These are phyloP conservation scores for Pachymerium ferrugineum DNA, from an alignment of 2,888 invertebrate genomes.

Conservation along the genomic window DNA sequence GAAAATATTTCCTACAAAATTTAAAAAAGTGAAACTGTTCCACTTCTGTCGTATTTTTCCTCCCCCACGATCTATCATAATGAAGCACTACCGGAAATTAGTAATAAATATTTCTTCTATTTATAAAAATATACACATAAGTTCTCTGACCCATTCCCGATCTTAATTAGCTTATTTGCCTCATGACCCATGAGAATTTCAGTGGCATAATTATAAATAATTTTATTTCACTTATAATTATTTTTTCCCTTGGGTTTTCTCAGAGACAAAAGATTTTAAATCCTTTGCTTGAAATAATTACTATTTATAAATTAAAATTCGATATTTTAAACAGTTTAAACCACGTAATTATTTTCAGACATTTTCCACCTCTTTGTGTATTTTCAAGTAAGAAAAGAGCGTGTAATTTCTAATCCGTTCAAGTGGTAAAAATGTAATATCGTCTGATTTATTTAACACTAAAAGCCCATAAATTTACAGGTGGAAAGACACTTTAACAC, in stretches of 20 bases:
- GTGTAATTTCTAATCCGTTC: not conserved
- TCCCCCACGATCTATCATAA: not conserved
- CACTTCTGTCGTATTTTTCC: not conserved
- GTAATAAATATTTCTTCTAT: not conserved
- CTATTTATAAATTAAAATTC: not conserved
- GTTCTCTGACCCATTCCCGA: slow-evolving; percentile 17
- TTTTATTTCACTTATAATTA: slow-evolving; percentile 20
- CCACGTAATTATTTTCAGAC: too few species aligned
- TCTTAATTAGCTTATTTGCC: slow-evolving; percentile 11
- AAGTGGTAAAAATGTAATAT: not conserved
- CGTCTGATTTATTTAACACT: too few species aligned
- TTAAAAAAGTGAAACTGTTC: slow-evolving; percentile 4
- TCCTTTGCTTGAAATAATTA: slow-evolving; percentile 2
- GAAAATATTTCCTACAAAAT: too few species aligned
- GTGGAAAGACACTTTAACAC: too few species aligned
- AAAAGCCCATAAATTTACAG: too few species aligned
- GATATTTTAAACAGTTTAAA: too few species aligned
- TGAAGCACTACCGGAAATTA: not conserved
- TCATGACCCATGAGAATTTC: slow-evolving; percentile 5
- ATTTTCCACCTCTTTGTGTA: not conserved
- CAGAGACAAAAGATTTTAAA: not conserved
- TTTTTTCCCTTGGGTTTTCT: slow-evolving; percentile 15
- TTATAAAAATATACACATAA: not conserved
- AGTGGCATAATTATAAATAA: slow-evolving; percentile 6
- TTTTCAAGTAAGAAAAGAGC: not conserved